Conservation (phyloP, 2,797 vertebrate species). For the Oreochromis grahami region DNA sequence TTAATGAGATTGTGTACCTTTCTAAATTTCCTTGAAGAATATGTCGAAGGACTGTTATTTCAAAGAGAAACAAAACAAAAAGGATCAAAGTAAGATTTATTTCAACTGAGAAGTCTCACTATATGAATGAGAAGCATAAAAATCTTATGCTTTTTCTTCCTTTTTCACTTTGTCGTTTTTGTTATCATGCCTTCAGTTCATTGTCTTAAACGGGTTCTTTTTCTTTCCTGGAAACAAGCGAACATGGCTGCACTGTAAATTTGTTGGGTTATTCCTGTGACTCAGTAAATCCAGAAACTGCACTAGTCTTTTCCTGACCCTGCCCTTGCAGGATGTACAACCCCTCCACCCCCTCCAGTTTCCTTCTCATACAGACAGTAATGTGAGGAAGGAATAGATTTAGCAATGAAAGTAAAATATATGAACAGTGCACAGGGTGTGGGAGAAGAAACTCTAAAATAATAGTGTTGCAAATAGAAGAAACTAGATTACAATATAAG, state of each 20-base stretch:
- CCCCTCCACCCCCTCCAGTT: slow-evolving; percentile 14
- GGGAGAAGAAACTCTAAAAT: background rate
- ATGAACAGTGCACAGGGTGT: background rate
- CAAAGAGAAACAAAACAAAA: background rate
- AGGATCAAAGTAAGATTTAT: background rate
- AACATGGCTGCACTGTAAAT: background rate
- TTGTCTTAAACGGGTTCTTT: background rate
- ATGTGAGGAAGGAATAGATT: background rate
- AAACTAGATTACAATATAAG: background rate
- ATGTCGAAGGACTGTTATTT: background rate
- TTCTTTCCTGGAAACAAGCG: slow-evolving; percentile 25
- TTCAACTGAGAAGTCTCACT: background rate
- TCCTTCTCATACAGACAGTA: slow-evolving; percentile 40
- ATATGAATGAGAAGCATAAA: background rate
- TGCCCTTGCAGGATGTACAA: slow-evolving; percentile 45
- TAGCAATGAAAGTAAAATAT: background rate
- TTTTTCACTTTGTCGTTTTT: background rate
- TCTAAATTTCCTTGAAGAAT: background rate
- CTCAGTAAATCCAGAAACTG: slow-evolving; percentile 26
- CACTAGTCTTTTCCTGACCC: slow-evolving; percentile 37
- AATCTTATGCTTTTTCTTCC: background rate
- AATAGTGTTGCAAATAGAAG: background rate
- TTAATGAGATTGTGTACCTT: background rate
- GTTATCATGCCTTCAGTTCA: background rate
- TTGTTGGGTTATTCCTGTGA: slow-evolving; percentile 33